Conservation (phyloP, 2,113 vertebrate genomes). For the Rhinopithecus roxellana region DNA sequence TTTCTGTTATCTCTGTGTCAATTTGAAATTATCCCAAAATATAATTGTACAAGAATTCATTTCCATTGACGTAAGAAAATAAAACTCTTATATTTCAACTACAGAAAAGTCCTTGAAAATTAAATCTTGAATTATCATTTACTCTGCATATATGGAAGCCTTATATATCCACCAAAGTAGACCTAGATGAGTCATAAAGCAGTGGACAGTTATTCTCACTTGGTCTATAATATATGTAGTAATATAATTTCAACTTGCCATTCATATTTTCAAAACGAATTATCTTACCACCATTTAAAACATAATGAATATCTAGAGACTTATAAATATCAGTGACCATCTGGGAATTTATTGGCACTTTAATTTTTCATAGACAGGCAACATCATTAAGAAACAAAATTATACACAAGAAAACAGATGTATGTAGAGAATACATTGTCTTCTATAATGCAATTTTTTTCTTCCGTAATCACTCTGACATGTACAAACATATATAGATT, state of each 20-base stretch:
- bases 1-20: background rate
- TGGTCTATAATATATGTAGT: background rate
- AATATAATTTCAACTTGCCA: background rate
- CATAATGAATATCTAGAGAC: background rate
- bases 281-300: background rate
- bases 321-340: background rate
- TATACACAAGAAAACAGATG: background rate
- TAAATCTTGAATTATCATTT: background rate
- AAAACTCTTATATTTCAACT: background rate
- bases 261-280: conserved; percentile 53
- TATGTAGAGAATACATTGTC: background rate
- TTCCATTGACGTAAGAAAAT: background rate
- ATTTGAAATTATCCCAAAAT: background rate
- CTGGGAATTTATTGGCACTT: conserved; percentile 26
- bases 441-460: background rate
- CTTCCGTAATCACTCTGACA: background rate
- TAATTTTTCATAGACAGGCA: background rate
- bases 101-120: background rate
- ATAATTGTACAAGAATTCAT: background rate
- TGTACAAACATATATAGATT: background rate
- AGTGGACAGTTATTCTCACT: background rate
- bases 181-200: background rate
- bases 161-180: background rate
- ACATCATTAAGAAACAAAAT: background rate
- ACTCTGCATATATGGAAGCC: background rate